Evolutionary conservation across 1,140 invertebrate genomes (phyloP), one percentile per base, ranked within the genome.

Genomic region (Streblospio benedicti): DNA sequence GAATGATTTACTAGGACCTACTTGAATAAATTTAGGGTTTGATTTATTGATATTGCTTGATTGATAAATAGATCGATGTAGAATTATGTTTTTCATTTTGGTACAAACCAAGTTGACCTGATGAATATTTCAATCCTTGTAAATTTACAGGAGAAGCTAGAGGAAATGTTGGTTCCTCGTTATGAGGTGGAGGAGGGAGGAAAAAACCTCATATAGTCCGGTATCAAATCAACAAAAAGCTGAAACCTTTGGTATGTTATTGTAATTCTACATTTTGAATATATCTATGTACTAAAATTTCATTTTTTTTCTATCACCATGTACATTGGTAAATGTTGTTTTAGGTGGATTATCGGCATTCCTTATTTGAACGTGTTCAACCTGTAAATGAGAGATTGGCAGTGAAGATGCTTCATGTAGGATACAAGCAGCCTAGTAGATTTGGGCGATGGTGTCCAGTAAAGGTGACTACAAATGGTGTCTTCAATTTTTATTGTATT

Each of bases 371-470:
- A 61, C 60, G 76, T 41, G 72, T 77, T 0, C 76, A 74, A 55
- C 70, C 75, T 1, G 63, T 79, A 43, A 71, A 57, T 64, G 71
- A 74, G 53, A 61, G 62, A 33, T 55, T 74, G 27, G 76, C 76
- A 1, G 63, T 67, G 12, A 67, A 67, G 31, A 71, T 78, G 69
- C 61, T 79, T 1, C 66, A 71, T 12, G 62, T 57, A n/a, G 76
- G 77, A 1, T 78, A 77, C 63, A 78, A 77, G 68, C 71, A 75
- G 28, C 69, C 69, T 6, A 78, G 75, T 60, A 59, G 74, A 58
- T 79, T 79, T 68, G 75, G 75, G 14, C 61, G 71, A 51, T 78
- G 76, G 76, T 77, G 75, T 67, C 77, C 77, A 32, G 74, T 79
- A 3, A 67, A 68, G 62, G 76, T 77, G 62, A 54, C 57, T 55